Base-by-base conservation (phyloP, 1,140 invertebrate species). In the Homarus americanus region DNA sequence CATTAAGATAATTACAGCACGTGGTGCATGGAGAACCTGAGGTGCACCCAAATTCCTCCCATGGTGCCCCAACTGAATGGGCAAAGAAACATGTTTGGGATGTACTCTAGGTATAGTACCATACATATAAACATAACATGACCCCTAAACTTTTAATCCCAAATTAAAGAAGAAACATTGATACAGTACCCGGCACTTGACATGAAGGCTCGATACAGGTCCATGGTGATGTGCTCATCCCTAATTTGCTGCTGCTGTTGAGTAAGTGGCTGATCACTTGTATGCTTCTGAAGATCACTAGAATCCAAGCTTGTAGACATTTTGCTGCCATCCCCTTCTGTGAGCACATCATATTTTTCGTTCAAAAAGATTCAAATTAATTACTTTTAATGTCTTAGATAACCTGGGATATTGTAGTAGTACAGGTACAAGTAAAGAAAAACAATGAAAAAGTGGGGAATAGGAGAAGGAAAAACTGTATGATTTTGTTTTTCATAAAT, bases 151-250 rank as follows among this genome's bases (percentile, higher is more conserved):
- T n/a, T n/a, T n/a, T n/a, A n/a, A n/a, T n/a, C n/a, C n/a, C n/a
- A n/a, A n/a, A n/a, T n/a, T n/a, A n/a, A n/a, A n/a, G n/a, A 80
- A 28, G 10, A 36, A 36, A 49, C 44, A 49, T 20, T 63, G 4
- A 44, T 44, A 40, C 92, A 92, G 86, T 93, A 94, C 93, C 93
- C 93, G 75, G 94, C 94, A 91, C 93, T 93, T 69, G 93, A 92
- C 53, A 94, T 92, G 92, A 94, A 95, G 20, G 93, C 91, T 82
- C 93, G 89, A 78, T 94, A 94, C 38, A 94, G 78, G 66, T 93
- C 92, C 89, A 93, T 94, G 93, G 94, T 93, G n/a, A 94, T 93
- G 72, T 93, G 91, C 12, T 93, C 91, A 34, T 92, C 73, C 73
- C 92, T 93, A 41, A 93, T 92, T 53, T 53, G 36, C 76, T 91